phyloP scores from a whole-genome alignment of 2,888 invertebrate genomes.

The Coleophora deauratella region DNA sequence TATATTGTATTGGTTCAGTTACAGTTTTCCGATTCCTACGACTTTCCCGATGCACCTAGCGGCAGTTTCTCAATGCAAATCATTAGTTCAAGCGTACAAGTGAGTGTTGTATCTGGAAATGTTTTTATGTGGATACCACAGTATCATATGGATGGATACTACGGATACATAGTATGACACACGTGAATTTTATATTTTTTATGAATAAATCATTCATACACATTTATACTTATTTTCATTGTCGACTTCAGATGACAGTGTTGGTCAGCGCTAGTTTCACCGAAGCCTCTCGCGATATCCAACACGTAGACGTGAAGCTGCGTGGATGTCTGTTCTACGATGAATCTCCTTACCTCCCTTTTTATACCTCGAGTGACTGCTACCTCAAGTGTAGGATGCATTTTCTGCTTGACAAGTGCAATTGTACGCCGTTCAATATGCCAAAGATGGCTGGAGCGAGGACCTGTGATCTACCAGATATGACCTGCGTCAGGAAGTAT shows the following conservation, averaged over 20 bases:
- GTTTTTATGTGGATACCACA: too few relatives aligned
- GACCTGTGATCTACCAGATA: constrained; percentile 67
- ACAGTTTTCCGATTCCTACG: constrained; percentile 70
- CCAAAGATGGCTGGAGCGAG: constrained; percentile 45
- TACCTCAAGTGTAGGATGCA: constrained; percentile 71
- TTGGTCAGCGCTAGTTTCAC: constrained; percentile 56
- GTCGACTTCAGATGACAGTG: constrained; percentile 52
- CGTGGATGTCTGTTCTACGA: constrained; percentile 75
- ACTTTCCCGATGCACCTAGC: constrained; percentile 74
- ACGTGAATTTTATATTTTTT: too few relatives aligned
- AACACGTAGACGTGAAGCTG: constrained; percentile 46
- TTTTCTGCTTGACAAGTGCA: constrained; percentile 65
- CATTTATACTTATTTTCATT: too few relatives aligned
- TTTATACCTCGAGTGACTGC: constrained; percentile 75
- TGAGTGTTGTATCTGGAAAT: constrained; percentile 17
- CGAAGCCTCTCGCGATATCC: constrained; percentile 59
- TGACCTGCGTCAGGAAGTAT: constrained; percentile 59
- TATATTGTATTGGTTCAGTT: too few relatives aligned
- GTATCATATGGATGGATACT: too few relatives aligned
- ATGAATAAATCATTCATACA: too few relatives aligned
- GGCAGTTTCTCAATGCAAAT: constrained; percentile 68
- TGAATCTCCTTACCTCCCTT: constrained; percentile 58
- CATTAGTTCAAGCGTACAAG: constrained; percentile 52
- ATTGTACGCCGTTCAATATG: constrained; percentile 74
- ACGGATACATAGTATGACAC: too few relatives aligned